Evolutionary conservation across 2,888 invertebrate genomes (phyloP).

Genomic region (Furcula furcula): DNA sequence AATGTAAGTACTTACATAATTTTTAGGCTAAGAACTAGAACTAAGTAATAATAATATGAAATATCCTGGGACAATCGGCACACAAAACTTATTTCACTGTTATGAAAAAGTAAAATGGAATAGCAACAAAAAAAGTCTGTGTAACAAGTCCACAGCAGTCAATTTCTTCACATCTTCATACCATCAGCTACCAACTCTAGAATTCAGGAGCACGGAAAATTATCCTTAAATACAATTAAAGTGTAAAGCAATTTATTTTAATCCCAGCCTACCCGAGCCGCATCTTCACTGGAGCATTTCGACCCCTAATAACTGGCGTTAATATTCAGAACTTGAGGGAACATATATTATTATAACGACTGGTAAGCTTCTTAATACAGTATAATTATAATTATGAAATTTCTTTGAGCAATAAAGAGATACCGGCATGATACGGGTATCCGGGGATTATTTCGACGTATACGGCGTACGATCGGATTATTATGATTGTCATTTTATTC

Average conservation of each 20-base stretch:
- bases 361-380: conserved; percentile 44
- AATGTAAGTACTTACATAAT: no score
- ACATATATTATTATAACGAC: conserved; percentile 44
- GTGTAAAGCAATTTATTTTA: conserved; percentile 78
- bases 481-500: conserved; percentile 13
- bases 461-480: conserved; percentile 11
- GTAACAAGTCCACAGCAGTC: conserved; percentile 34
- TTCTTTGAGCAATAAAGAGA: conserved; percentile 4
- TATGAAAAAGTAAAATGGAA: no score
- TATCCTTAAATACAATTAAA: conserved; percentile 80
- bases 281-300: conserved; percentile 46
- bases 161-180: conserved; percentile 51
- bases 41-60: no score
- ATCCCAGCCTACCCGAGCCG: conserved; percentile 55
- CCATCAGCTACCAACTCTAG: conserved; percentile 63
- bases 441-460: not conserved
- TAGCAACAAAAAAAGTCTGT: no score
- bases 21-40: no score
- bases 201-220: conserved; percentile 79
- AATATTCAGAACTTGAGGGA: conserved; percentile 55
- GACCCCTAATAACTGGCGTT: conserved; percentile 52
- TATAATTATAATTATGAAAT: conserved; percentile 23
- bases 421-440: not conserved
- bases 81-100: no score
- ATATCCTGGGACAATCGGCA: no score